These are phyloP conservation scores for Tenualosa ilisha DNA, from an alignment of 2,797 vertebrate genomes.

Conservation along the genomic window DNA sequence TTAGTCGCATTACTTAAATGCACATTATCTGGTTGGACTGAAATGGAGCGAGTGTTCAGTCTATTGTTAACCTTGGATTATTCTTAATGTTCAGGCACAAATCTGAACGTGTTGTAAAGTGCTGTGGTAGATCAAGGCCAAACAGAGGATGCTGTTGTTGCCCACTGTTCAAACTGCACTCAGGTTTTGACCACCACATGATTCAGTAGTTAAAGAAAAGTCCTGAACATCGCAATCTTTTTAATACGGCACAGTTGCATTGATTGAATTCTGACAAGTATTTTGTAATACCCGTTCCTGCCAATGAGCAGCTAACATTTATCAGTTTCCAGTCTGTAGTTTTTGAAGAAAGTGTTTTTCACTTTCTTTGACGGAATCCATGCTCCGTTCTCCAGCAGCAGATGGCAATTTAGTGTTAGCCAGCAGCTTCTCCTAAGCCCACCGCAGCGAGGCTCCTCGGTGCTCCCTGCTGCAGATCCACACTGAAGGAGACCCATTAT, in stretches of 20 bases:
- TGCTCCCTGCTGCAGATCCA: constrained; percentile 16
- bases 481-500: constrained; percentile 34
- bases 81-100: too few species aligned
- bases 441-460: constrained; percentile 25
- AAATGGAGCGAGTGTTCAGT: too few species aligned
- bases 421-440: constrained; percentile 25
- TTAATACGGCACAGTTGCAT: background rate
- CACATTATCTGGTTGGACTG: too few species aligned
- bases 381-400: background rate
- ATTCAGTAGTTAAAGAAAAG: background rate
- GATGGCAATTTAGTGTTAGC: constrained; percentile 39
- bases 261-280: background rate
- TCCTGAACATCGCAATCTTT: background rate
- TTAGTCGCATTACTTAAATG: too few species aligned
- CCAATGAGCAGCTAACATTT: background rate
- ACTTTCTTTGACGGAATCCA: background rate
- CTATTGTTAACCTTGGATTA: too few species aligned
- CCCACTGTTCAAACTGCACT: background rate
- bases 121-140: too few species aligned
- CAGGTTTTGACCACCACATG: background rate
- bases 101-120: too few species aligned
- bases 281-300: too few species aligned
- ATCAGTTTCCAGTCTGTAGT: background rate
- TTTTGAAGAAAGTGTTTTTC: background rate
- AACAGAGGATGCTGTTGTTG: too few species aligned